A percentile compares a stretch with the other conserved stretches of the same genome.
Conservation (phyloP, 2,888 invertebrate genomes). For the Eilema griseolum region DNA sequence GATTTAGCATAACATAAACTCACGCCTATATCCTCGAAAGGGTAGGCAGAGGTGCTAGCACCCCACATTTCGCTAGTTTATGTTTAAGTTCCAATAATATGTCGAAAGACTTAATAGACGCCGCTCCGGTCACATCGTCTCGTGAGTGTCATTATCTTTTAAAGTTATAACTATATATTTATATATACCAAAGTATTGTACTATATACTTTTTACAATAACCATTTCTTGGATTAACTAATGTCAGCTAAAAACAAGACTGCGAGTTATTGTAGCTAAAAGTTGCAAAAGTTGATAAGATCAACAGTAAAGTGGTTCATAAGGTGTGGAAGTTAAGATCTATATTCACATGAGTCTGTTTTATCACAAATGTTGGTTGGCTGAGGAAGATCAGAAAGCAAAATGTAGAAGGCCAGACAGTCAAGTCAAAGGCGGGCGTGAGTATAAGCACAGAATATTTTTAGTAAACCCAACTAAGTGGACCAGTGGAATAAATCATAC, state of each 20-base stretch:
- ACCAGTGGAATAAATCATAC: slow-evolving; percentile 62
- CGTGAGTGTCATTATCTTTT: too few species aligned
- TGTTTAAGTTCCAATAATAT: too few species aligned
- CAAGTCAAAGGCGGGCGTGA: slow-evolving; percentile 71
- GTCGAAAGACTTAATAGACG: too few species aligned
- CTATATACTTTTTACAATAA: too few species aligned
- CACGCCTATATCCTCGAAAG: background rate
- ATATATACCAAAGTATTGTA: too few species aligned
- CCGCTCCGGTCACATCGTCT: too few species aligned
- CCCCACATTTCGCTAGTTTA: too few species aligned
- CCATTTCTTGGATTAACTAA: too few species aligned
- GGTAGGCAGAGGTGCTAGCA: too few species aligned
- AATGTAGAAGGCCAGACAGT: slow-evolving; percentile 77
- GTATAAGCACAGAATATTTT: slow-evolving; percentile 76
- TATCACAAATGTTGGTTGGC: slow-evolving; percentile 47
- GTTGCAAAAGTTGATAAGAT: slow-evolving; percentile 63
- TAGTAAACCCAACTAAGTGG: slow-evolving; percentile 62
- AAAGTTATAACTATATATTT: too few species aligned
- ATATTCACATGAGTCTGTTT: slow-evolving; percentile 55
- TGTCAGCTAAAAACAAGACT: slow-evolving; percentile 27
- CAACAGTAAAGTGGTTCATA: slow-evolving; percentile 56
- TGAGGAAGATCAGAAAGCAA: slow-evolving; percentile 66
- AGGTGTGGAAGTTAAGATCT: slow-evolving; percentile 53
- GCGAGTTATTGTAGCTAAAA: slow-evolving; percentile 81
- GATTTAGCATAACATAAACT: too few species aligned